These are phyloP conservation scores for Phaedon cochleariae DNA, from an alignment of 2,888 invertebrate species.

Conservation along the genomic window DNA sequence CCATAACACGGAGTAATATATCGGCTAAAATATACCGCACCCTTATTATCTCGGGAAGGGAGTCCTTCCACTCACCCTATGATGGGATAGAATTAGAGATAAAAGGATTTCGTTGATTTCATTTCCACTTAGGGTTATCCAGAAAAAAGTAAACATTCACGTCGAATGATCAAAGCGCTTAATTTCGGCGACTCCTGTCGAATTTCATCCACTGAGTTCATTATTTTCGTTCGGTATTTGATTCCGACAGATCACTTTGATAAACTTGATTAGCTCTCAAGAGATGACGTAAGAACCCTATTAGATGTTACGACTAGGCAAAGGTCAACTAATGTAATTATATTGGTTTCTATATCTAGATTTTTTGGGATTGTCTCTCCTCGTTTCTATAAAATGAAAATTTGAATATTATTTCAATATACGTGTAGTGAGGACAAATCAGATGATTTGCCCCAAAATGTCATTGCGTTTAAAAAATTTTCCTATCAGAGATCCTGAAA, in stretches of 20 bases:
- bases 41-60: conserved; percentile 41
- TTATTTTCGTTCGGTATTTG: background rate
- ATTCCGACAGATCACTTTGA: background rate
- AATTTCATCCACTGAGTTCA: background rate
- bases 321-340: no score
- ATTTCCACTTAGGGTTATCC: conserved; percentile 49
- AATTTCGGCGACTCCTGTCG: background rate
- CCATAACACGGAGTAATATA: conserved; percentile 33
- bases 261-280: background rate
- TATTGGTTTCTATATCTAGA: no score
- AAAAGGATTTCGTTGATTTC: conserved; percentile 45
- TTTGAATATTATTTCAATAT: no score
- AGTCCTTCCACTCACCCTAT: conserved; percentile 28
- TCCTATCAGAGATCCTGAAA: no score
- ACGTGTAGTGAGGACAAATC: no score
- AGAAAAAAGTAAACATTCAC: conserved; percentile 38
- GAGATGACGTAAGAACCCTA: background rate
- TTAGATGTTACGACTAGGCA: no score
- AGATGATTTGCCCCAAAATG: no score
- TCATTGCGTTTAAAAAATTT: no score
- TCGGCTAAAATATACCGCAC: conserved; percentile 36
- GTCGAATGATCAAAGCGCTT: background rate
- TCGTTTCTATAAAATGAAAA: no score
- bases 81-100: conserved; percentile 43
- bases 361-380: no score